These are phyloP conservation scores for Amiota communis DNA, from an alignment of 2,888 invertebrate species.

Conservation along the genomic window DNA sequence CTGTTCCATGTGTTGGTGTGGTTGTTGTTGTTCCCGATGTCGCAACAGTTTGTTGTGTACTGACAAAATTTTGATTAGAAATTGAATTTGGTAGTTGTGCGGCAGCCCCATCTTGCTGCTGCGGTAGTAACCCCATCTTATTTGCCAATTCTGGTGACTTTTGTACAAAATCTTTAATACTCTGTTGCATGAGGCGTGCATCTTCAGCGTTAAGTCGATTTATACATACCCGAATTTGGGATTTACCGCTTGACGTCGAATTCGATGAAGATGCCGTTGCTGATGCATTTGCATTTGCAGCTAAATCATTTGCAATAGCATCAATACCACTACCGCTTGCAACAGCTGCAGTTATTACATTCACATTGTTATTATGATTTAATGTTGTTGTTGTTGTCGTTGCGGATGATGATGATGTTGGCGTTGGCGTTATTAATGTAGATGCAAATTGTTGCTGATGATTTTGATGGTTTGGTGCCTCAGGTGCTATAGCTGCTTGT, in stretches of 20 bases:
- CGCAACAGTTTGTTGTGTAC: constrained; percentile 10
- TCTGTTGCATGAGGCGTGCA: constrained; percentile 78
- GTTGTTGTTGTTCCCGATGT: constrained; percentile 6
- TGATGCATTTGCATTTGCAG: not conserved
- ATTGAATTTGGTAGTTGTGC: constrained; percentile 27
- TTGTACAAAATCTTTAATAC: constrained; percentile 78
- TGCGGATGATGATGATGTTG: constrained; percentile 8
- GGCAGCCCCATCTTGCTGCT: constrained; percentile 46
- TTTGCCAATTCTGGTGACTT: constrained; percentile 77
- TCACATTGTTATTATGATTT: constrained; percentile 66
- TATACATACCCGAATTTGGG: constrained; percentile 72
- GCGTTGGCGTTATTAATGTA: constrained; percentile 6
- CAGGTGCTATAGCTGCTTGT: constrained; percentile 78
- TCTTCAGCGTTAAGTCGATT: constrained; percentile 74
- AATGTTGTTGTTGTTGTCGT: constrained; percentile 20
- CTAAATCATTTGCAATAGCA: not conserved
- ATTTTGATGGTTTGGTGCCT: constrained; percentile 42
- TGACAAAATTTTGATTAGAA: constrained; percentile 16
- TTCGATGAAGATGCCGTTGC: constrained; percentile 47
- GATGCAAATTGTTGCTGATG: constrained; percentile 40
- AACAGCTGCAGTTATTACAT: not conserved
- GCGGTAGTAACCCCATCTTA: constrained; percentile 75
- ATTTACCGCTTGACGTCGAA: constrained; percentile 61
- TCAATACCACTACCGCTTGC: constrained; percentile 74
- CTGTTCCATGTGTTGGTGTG: constrained; percentile 33